phyloP scores from a whole-genome alignment of 2,888 invertebrate species.

The Epinotia brunnichana region DNA sequence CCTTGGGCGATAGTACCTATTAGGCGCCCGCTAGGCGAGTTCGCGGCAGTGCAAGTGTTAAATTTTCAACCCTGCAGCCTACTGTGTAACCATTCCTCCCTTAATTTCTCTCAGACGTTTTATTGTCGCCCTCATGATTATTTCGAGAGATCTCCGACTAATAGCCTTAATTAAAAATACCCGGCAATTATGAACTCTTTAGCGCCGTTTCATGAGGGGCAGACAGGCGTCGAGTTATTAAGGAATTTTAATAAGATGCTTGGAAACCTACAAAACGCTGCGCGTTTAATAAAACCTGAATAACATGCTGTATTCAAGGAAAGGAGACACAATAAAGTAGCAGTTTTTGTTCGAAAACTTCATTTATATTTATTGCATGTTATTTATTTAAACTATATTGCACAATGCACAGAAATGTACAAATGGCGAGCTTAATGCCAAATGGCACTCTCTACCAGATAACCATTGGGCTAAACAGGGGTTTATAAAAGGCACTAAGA shows the following conservation, averaged over 20 bases:
- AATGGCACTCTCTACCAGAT: too few relatives aligned
- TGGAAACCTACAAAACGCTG: not conserved
- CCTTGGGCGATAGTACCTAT: too few relatives aligned
- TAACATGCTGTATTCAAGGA: not conserved
- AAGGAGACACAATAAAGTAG: not conserved
- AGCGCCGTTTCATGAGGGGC: slow-evolving; percentile 41
- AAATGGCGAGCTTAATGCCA: too few relatives aligned
- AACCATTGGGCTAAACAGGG: too few relatives aligned
- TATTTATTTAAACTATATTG: too few relatives aligned
- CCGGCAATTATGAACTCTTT: slow-evolving; percentile 46
- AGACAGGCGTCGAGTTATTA: slow-evolving; percentile 39
- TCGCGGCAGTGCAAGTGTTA: not conserved
- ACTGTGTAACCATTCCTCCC: slow-evolving; percentile 3
- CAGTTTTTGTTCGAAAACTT: not conserved
- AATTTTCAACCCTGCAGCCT: not conserved
- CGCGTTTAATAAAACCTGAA: not conserved
- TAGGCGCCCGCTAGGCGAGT: too few relatives aligned
- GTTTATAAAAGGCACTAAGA: too few relatives aligned
- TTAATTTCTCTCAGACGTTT: slow-evolving; percentile 3
- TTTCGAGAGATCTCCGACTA: slow-evolving; percentile 48
- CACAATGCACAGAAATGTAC: too few relatives aligned
- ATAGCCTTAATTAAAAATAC: slow-evolving; percentile 58
- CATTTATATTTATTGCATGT: not conserved
- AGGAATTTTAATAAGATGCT: slow-evolving; percentile 41
- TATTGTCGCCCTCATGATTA: slow-evolving; percentile 48